Evolutionary conservation across 2,888 invertebrate genomes (phyloP).

Genomic region (Lissonota sp.): DNA sequence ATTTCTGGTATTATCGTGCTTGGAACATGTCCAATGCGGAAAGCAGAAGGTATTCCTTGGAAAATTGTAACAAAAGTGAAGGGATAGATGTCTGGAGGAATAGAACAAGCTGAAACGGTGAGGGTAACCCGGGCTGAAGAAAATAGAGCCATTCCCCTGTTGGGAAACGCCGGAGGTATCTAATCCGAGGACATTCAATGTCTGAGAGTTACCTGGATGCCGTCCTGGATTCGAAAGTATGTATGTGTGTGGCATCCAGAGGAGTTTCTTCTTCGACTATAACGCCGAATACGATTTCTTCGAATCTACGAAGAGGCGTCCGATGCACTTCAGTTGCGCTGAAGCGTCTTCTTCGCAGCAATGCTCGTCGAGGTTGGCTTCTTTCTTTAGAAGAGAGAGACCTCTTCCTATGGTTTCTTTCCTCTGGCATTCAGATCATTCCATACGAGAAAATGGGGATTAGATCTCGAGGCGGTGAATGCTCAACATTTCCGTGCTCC

Average conservation of each 20-base stretch:
- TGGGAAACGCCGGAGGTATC: constrained; percentile 44
- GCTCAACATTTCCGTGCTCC: constrained; percentile 22
- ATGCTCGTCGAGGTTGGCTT: too few species aligned
- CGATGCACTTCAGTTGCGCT: constrained; percentile 38
- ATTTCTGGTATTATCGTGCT: too few species aligned
- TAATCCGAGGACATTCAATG: constrained; percentile 59
- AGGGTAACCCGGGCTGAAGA: constrained; percentile 33
- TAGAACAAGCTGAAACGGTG: constrained; percentile 16
- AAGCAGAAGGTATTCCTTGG: constrained; percentile 29
- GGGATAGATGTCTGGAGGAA: constrained; percentile 57
- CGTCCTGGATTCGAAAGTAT: constrained; percentile 19
- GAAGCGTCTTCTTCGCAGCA: too few species aligned
- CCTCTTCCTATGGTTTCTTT: not conserved
- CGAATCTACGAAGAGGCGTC: constrained; percentile 23
- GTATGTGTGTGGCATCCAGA: constrained; percentile 11
- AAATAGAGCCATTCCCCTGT: constrained; percentile 27
- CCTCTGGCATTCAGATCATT: constrained; percentile 49
- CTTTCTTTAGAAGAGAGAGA: too few species aligned
- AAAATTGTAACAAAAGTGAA: constrained; percentile 44
- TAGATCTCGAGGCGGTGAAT: constrained; percentile 33
- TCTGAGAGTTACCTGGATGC: constrained; percentile 27
- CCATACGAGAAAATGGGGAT: constrained; percentile 50
- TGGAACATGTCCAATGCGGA: not conserved
- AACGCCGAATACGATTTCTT: constrained; percentile 24
- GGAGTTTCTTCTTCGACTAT: constrained; percentile 24